phyloP scores from a whole-genome alignment of 2,888 invertebrate species.

The Dendrolimus pini region DNA sequence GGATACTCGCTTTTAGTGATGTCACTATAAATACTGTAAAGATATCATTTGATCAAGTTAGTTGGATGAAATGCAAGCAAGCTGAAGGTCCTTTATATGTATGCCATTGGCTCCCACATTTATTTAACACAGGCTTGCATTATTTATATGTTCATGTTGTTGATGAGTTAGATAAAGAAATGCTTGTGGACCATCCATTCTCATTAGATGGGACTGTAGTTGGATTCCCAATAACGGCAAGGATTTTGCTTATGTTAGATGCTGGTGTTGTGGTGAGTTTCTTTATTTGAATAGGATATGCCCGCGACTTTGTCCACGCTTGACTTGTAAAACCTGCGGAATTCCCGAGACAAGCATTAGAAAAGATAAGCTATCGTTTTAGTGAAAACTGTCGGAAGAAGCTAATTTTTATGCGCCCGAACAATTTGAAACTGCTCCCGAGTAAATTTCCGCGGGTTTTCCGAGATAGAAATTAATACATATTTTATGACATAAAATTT shows the following conservation, averaged over 20 bases:
- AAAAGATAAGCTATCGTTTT: no score
- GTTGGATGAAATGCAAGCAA: constrained; percentile 79
- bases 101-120: constrained; percentile 82
- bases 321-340: no score
- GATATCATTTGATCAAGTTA: constrained; percentile 79
- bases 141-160: constrained; percentile 76
- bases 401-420: no score
- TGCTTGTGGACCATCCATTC: constrained; percentile 81
- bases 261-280: constrained; percentile 82
- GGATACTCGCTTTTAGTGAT: constrained; percentile 87
- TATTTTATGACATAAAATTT: no score
- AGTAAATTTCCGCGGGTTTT: no score
- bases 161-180: constrained; percentile 77
- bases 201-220: constrained; percentile 84
- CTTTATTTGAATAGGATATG: constrained; percentile 1
- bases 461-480: no score
- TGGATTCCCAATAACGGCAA: constrained; percentile 80
- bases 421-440: no score
- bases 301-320: no score
- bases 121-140: constrained; percentile 81
- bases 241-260: constrained; percentile 86
- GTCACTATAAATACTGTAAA: constrained; percentile 79
- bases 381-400: no score
- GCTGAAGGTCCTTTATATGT: constrained; percentile 84
- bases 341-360: no score